Evolutionary conservation across 1,140 invertebrate species (phyloP).

Genomic region (Apis cerana): DNA sequence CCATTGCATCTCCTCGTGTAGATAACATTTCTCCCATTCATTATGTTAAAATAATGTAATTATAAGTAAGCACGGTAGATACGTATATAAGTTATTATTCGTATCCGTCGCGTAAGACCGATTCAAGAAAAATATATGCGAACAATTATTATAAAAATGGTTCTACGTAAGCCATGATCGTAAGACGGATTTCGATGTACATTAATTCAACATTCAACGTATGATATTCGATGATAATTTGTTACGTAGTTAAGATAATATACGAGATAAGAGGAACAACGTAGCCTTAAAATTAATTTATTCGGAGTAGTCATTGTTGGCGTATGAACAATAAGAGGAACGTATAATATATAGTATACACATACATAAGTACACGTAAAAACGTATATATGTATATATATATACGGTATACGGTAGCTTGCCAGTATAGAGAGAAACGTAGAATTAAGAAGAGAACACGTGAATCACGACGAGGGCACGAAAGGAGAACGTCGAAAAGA

Average conservation of each 20-base stretch:
- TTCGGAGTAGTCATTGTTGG: slow-evolving; percentile 53
- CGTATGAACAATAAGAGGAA: slow-evolving; percentile 40
- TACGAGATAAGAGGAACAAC: slow-evolving; percentile 27
- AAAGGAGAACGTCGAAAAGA: not conserved
- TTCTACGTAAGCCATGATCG: not conserved
- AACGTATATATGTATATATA: slow-evolving; percentile 14
- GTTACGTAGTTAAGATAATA: slow-evolving; percentile 49
- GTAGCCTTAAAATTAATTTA: slow-evolving; percentile 69
- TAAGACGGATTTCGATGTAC: slow-evolving; percentile 41
- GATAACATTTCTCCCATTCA: too few species aligned
- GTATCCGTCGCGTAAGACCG: too few species aligned
- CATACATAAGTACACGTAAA: slow-evolving; percentile 1
- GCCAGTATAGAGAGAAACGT: slow-evolving; percentile 64
- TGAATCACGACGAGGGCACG: slow-evolving; percentile 1
- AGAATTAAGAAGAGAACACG: slow-evolving; percentile 40
- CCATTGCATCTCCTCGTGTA: too few species aligned
- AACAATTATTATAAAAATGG: not conserved
- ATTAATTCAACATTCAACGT: slow-evolving; percentile 36
- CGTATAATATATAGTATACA: slow-evolving; percentile 10
- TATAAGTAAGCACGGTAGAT: too few species aligned
- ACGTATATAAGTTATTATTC: too few species aligned
- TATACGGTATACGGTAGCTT: slow-evolving; percentile 60
- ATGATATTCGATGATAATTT: slow-evolving; percentile 26
- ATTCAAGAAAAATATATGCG: too few species aligned
- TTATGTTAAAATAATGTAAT: too few species aligned